phyloP scores from a whole-genome alignment of 2,888 invertebrate species.

The Acanthosepion esculentum region DNA sequence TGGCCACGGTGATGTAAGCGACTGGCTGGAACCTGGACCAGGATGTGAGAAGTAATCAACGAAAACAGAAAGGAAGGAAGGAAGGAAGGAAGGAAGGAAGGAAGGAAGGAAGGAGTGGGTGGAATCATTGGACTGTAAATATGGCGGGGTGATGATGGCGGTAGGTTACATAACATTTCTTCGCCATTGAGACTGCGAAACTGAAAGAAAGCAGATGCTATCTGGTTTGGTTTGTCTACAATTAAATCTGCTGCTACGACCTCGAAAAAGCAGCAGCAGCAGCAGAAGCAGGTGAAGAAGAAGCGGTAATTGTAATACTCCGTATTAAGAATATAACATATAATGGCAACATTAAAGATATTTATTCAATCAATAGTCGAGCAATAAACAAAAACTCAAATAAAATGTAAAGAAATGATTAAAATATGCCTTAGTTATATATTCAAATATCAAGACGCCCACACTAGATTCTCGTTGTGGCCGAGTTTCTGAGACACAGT shows the following conservation, averaged over 20 bases:
- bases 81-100: neutral
- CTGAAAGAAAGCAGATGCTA: neutral
- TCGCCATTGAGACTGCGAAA: neutral
- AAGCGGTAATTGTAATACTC: neutral
- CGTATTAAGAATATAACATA: too few species aligned
- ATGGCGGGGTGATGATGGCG: neutral
- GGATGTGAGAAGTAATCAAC: neutral
- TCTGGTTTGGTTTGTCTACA: neutral
- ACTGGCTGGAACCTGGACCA: neutral
- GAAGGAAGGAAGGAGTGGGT: neutral
- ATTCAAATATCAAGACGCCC: too few species aligned
- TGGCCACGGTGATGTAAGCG: neutral
- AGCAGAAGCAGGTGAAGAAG: neutral
- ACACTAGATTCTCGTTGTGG: too few species aligned
- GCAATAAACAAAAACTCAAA: too few species aligned
- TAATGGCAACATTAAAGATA: neutral
- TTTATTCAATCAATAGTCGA: too few species aligned
- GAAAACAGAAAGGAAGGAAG: neutral
- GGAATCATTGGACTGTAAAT: neutral
- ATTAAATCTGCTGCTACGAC: neutral
- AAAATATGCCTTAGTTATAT: too few species aligned
- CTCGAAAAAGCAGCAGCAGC: too few species aligned
- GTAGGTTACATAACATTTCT: neutral
- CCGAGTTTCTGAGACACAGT: too few species aligned
- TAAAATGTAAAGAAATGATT: too few species aligned